These are phyloP conservation scores for Ptychochromis oligacanthus DNA, from an alignment of 2,113 vertebrate genomes.

Conservation along the genomic window DNA sequence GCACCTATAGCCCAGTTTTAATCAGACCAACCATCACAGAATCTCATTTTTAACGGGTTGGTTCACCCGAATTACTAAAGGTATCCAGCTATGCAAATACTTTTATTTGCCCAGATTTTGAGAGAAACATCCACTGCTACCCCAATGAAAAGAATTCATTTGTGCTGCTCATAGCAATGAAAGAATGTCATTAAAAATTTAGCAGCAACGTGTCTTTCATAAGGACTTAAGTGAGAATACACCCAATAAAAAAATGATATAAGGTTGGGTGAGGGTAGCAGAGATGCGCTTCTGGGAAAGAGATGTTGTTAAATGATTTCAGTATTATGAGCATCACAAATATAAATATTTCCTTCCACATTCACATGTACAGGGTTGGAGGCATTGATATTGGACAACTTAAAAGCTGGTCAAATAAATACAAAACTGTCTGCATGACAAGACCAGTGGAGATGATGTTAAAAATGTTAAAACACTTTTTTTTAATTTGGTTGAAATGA, in stretches of 20 bases:
- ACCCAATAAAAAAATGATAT: neutral
- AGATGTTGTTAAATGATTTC: neutral
- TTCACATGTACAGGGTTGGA: neutral
- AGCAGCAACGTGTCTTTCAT: neutral
- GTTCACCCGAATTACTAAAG: slow-evolving; percentile 15
- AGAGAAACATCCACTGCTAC: neutral
- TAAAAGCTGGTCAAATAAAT: slow-evolving; percentile 8
- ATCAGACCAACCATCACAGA: slow-evolving; percentile 9
- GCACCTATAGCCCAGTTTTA: slow-evolving; percentile 22
- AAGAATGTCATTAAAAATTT: neutral
- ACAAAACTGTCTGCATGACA: neutral
- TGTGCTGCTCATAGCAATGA: neutral
- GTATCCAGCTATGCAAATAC: neutral
- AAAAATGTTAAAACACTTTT: neutral
- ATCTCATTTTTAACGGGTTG: slow-evolving; percentile 11
- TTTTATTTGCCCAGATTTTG: slow-evolving; percentile 13
- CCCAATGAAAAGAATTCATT: neutral
- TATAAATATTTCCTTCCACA: neutral
- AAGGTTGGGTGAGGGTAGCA: neutral
- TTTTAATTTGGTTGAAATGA: neutral
- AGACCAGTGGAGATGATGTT: neutral
- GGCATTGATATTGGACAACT: neutral
- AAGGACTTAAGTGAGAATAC: neutral
- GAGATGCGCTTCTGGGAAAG: neutral
- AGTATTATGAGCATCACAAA: slow-evolving; percentile 4